These are phyloP conservation scores for Thamnophis sirtalis DNA, from an alignment of 2,113 vertebrate genomes.

Conservation along the genomic window DNA sequence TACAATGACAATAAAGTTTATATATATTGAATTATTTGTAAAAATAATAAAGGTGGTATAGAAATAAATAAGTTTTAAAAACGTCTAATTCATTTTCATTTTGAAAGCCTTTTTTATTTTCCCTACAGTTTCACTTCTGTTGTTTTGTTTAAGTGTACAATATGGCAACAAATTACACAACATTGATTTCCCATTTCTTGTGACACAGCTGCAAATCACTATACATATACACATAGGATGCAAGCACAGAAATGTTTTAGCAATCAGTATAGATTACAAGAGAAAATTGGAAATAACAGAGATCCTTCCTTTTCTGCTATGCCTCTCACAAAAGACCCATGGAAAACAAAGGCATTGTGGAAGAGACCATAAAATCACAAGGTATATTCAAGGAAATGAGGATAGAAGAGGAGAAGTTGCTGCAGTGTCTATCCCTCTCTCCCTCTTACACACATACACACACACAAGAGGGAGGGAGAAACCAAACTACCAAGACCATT, in stretches of 20 bases:
- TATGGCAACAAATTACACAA: not conserved
- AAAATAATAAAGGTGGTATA: not conserved
- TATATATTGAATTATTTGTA: not conserved
- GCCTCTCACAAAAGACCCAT: not conserved
- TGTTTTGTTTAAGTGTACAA: not conserved
- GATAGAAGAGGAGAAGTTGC: not conserved
- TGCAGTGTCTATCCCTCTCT: not conserved
- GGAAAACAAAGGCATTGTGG: not conserved
- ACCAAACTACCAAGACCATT: not conserved
- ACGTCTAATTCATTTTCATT: not conserved
- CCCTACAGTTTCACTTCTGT: conserved; percentile 5
- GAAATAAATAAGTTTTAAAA: not conserved
- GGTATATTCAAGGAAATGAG: not conserved
- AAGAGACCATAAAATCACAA: not conserved
- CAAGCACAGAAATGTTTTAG: not conserved
- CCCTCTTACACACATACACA: not conserved
- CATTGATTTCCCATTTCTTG: not conserved
- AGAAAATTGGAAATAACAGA: not conserved
- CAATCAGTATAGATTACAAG: not conserved
- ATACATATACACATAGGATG: not conserved
- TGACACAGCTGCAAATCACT: not conserved
- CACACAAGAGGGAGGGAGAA: not conserved
- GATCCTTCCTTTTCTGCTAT: not conserved
- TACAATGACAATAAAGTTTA: too few relatives aligned
- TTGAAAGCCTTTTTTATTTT: not conserved